Base-by-base conservation (phyloP, 2,113 vertebrate genomes). In the Ascaphus truei region DNA sequence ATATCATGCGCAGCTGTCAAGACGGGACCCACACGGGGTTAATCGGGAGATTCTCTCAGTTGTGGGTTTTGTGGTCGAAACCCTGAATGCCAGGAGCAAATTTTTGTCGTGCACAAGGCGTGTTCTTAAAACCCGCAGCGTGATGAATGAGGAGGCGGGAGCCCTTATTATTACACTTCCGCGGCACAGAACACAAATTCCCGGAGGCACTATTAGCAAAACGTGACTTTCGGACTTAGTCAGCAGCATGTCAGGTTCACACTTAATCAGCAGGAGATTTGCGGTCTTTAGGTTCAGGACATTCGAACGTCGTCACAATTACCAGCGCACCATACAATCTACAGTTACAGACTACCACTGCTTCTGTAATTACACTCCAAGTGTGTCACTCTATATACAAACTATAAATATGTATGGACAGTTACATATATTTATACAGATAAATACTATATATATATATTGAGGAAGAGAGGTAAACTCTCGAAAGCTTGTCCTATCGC, bases 1-100 rank as follows among this genome's bases (percentile, higher is more conserved):
- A n/a, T n/a, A 20, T 47, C 43, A 16, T 22, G 11, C 43, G 23
- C 43, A 47, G 20, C 5, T 47, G 43, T 6, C 43, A 47, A 20
- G 16, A 23, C 12, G 6, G 20, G 23, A 47, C 43, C 43, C 77
- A 76, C 82, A 88, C 89, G 83, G 88, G 81, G 88, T 90, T 91
- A 91, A 89, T 74, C 79, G 79, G 78, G 81, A 84, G 82, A 81
- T 83, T 82, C 84, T 83, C 85, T 87, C 81, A 60, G 75, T 83
- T 91, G 89, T 80, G 88, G 87, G 26, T 89, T 91, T 89, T 91
- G 89, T 89, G 89, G 89, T 91, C 87, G 88, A 91, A 91, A 91
- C 89, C 89, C 81, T 89, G 85, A 89, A 88, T 80, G 89, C 88
- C 88, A 90, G 86, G 74, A 91, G 89, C 88, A 90, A 88, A 91